Base-by-base conservation (phyloP, 2,888 invertebrate genomes). In the Lampropteryx suffumata region DNA sequence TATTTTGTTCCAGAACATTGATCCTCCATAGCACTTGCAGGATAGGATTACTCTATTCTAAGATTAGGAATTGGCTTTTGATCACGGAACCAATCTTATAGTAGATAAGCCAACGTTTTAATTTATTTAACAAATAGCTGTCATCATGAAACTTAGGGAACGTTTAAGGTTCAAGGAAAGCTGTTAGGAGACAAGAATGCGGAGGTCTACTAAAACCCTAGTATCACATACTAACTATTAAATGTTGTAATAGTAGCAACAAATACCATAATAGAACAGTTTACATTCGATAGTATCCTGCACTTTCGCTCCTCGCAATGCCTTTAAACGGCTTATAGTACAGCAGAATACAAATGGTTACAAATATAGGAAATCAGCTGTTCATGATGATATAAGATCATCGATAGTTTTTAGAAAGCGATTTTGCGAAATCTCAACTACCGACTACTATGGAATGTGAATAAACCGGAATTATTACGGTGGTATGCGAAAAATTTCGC, bases 311-410 rank as follows among this genome's bases (percentile, higher is more conserved):
- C 21, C n/a, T 59, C 65, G 67, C 47, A 62, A 61, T 65, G 80
- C 69, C 68, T 82, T 63, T 61, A 76, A 82, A 82, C 72, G 65
- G 74, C 55, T 67, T 61, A 56, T 71, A 63, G 69, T 70, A 62
- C 69, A 57, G 61, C 24, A 41, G 84, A 71, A 84, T 85, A 83
- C 83, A 83, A 84, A 84, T 80, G 66, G 64, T 66, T 45, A 59
- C 59, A 71, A 68, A 67, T 69, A 69, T 69, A 65, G 68, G 62
- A 69, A 71, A 67, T 66, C 62, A 61, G 51, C 43, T 58, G 65
- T 50, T 35, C 37, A 41, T 42, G 50, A 48, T 57, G 69, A 69
- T 61, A 67, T 69, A 73, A 69, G 65, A 59, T 60, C 54, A 60
- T 60, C 59, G 64, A 62, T 71, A 43, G 67, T 65, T 54, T 69